phyloP scores from a whole-genome alignment of 2,113 vertebrate species.

The Bufo bufo region DNA sequence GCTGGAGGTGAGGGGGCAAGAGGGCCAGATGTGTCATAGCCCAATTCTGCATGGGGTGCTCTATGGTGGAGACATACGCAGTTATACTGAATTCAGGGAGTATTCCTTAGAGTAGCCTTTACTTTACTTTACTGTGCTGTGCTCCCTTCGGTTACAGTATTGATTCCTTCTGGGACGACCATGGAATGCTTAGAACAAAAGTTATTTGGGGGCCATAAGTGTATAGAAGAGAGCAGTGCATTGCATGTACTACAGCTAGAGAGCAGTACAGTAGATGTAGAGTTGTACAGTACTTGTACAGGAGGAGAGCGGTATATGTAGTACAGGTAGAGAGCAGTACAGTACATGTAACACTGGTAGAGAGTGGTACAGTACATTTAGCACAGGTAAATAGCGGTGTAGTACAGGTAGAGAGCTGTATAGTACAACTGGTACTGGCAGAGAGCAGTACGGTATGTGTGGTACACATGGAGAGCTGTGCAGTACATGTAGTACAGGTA shows the following conservation, averaged over 20 bases:
- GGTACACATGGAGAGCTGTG: background rate
- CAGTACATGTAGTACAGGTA: background rate
- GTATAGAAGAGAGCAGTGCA: background rate
- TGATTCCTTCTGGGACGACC: background rate
- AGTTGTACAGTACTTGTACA: background rate
- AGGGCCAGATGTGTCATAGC: background rate
- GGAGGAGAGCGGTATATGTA: background rate
- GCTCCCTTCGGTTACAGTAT: background rate
- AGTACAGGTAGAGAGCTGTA: too few species aligned
- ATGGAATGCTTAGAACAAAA: background rate
- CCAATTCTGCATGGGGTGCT: background rate
- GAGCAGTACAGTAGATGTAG: background rate
- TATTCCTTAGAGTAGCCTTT: background rate
- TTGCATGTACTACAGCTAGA: background rate
- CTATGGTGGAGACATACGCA: background rate
- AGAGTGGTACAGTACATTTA: too few species aligned
- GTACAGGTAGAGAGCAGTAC: background rate
- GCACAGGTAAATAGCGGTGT: too few species aligned
- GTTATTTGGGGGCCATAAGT: background rate
- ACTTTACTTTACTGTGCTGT: background rate
- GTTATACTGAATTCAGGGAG: background rate
- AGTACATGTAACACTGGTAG: background rate
- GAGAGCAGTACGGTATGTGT: background rate
- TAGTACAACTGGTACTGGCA: too few species aligned
- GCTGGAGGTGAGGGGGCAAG: constrained; percentile 79